Base-by-base conservation (phyloP, 2,797 vertebrate genomes). In the Malurus splendens region DNA sequence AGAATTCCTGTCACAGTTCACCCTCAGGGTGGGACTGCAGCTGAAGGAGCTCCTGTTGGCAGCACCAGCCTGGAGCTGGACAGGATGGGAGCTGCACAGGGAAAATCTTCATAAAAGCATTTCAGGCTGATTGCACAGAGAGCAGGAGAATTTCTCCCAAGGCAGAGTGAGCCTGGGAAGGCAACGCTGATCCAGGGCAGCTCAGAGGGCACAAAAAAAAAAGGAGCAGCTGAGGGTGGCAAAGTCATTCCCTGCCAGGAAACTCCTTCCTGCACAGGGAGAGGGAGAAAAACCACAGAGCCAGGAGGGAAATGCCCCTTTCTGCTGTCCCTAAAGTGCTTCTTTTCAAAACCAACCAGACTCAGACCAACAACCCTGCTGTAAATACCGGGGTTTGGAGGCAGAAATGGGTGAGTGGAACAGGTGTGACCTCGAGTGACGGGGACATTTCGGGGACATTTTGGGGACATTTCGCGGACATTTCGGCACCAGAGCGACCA, bases 351-450 rank as follows among this genome's bases (percentile, higher is more conserved):
- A 56, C 2, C 14, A 44, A 83, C 71, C 20, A 6, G 17, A 1
- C 30, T 41, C 7, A 54, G 30, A 36, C 8, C 55, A 5, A n/a
- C n/a, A n/a, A n/a, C 1, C 14, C 42, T 22, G 60, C 17, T 56
- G 30, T n/a, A 27, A 67, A 24, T 9, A 0, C 12, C 9, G 15
- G 19, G 15, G 0, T 48, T 57, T n/a, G 75, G 44, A 17, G 59
- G 27, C 51, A 68, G 67, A 36, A 75, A 23, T 6, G 30, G 25
- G 51, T 6, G 54, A n/a, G 17, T 2, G 17, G 20, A 55, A 8
- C 4, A 1, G 9, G 7, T 10, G 23, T 18, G 33, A 18, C 22
- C 41, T 48, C 4, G 2, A 2, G 2, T 0, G 7, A 15, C 0
- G 30, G 19, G 20, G 33, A 39, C 39, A 59, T 45, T 45, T 45